phyloP scores from a whole-genome alignment of 2,113 vertebrate genomes.

The Vireo altiloquus region DNA sequence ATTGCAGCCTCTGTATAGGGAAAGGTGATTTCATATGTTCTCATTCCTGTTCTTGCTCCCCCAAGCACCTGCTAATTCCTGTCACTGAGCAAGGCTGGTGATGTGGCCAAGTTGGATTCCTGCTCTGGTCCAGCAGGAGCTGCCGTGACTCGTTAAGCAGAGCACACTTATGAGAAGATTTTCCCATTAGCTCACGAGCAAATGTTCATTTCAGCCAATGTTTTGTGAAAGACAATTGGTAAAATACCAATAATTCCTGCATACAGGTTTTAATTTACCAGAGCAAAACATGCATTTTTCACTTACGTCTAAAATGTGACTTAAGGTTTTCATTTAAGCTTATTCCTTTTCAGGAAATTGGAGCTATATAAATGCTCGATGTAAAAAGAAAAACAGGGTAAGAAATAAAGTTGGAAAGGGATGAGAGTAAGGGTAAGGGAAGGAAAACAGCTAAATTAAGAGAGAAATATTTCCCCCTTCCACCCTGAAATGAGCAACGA shows the following conservation, averaged over 20 bases:
- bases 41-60: background rate
- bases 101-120: accelerated
- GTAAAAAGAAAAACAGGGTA: background rate
- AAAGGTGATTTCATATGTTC: background rate
- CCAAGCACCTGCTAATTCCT: background rate
- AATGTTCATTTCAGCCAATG: background rate
- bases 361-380: background rate
- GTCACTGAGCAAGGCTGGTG: background rate
- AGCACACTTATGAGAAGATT: background rate
- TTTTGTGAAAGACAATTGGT: background rate
- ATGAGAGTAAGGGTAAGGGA: background rate
- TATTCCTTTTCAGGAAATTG: background rate
- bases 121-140: background rate
- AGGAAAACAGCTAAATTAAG: background rate
- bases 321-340: background rate
- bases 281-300: background rate
- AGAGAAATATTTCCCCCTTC: background rate
- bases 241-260: background rate
- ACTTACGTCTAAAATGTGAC: background rate
- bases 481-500: background rate
- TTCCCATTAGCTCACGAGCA: background rate
- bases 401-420: background rate
- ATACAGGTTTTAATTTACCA: background rate
- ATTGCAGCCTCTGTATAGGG: background rate
- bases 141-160: accelerated